Evolutionary conservation across 2,113 vertebrate species (phyloP).

Genomic region (Phylloscopus trochilus): DNA sequence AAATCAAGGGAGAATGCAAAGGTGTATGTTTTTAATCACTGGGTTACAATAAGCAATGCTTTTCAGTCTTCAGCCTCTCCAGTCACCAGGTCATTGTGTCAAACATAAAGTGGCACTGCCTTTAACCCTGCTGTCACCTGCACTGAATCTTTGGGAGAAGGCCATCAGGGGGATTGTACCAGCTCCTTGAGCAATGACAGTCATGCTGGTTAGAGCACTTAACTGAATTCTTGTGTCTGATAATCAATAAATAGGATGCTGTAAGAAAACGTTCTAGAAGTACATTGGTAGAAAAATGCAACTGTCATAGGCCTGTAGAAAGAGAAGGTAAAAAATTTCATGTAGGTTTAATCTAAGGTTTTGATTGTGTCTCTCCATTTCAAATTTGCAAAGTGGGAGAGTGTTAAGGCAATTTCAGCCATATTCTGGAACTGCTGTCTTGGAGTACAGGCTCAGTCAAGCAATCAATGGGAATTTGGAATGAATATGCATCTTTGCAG

Average conservation of each 20-base stretch:
- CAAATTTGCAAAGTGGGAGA: background rate
- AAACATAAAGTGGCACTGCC: background rate
- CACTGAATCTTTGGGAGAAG: background rate
- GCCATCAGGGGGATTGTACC: background rate
- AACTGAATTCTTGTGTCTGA: background rate
- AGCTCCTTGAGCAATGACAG: background rate
- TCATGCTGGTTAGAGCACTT: background rate
- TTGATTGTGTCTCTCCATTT: background rate
- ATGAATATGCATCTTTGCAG: background rate
- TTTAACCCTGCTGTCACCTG: background rate
- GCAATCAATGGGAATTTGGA: background rate
- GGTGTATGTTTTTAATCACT: too few relatives aligned
- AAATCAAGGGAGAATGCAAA: background rate
- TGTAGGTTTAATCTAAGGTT: background rate
- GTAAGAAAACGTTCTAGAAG: background rate
- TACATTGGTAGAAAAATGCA: background rate
- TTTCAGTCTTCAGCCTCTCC: background rate
- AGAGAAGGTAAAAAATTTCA: background rate
- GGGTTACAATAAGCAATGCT: rapidly evolving
- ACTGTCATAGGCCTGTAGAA: background rate
- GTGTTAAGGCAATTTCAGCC: background rate
- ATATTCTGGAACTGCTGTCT: background rate
- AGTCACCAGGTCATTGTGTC: rapidly evolving
- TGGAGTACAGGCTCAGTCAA: background rate
- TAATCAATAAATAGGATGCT: background rate